These are phyloP conservation scores for Synanthedon formicaeformis DNA, from an alignment of 2,888 invertebrate genomes.

Conservation along the genomic window DNA sequence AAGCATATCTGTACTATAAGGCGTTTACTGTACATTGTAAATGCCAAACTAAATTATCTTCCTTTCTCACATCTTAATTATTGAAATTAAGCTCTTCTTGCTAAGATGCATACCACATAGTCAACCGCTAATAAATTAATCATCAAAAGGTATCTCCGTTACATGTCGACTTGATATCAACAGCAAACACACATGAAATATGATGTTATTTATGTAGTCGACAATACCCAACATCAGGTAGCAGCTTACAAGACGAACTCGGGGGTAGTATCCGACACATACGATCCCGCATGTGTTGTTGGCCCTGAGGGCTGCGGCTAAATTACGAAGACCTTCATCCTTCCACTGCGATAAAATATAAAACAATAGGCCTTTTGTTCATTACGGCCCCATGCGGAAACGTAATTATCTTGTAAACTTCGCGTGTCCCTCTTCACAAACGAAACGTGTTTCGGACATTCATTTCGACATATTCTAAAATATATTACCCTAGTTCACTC, in stretches of 20 bases:
- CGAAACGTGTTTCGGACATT: not conserved
- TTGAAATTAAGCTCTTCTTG: no score
- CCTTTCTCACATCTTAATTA: no score
- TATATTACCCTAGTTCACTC: not conserved
- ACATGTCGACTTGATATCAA: no score
- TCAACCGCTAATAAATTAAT: no score
- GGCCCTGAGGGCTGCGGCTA: constrained; percentile 22
- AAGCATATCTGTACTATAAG: no score
- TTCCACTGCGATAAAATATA: constrained; percentile 38
- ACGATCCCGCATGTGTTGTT: constrained; percentile 12
- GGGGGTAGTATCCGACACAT: constrained; percentile 9
- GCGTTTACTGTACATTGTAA: no score
- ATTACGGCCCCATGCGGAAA: constrained; percentile 31
- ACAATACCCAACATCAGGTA: constrained; percentile 1
- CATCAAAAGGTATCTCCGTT: no score
- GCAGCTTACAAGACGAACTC: constrained; percentile 1
- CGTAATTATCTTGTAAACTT: constrained; percentile 21
- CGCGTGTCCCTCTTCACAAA: not conserved
- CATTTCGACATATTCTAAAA: not conserved
- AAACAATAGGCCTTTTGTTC: constrained; percentile 38
- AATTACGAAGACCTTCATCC: constrained; percentile 36
- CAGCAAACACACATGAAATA: no score
- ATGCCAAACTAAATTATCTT: no score
- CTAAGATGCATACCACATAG: no score
- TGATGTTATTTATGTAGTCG: no score